phyloP scores from a whole-genome alignment of 2,888 invertebrate species.

The Mactromeris polynyma region DNA sequence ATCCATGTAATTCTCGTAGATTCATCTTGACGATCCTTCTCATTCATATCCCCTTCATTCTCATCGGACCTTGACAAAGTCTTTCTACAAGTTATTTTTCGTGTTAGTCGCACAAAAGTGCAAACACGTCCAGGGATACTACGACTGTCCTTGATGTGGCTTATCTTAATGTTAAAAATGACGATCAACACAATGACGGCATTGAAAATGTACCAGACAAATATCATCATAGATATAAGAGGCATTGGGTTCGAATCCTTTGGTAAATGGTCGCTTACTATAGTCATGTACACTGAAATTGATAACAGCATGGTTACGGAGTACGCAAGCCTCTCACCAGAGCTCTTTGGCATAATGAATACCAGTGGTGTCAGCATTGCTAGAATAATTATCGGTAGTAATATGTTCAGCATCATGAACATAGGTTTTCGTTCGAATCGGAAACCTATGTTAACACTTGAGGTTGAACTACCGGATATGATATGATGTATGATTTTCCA shows the following conservation, averaged over 20 bases:
- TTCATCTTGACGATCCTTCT: not conserved
- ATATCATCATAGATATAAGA: conserved; percentile 23
- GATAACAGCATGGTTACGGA: conserved; percentile 38
- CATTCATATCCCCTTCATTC: not conserved
- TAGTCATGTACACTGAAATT: conserved; percentile 50
- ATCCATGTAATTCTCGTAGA: conserved; percentile 6
- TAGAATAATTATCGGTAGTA: conserved; percentile 25
- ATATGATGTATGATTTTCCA: not conserved
- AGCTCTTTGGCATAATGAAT: conserved; percentile 15
- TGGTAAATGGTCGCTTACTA: conserved; percentile 36
- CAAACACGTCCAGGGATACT: not conserved
- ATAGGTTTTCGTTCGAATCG: conserved; percentile 20
- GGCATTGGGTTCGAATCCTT: conserved; percentile 48
- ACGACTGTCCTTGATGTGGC: not conserved
- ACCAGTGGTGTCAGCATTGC: conserved; percentile 31
- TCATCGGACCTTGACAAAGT: not conserved
- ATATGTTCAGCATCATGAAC: conserved; percentile 31
- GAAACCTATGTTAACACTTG: not conserved
- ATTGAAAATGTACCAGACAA: conserved; percentile 31
- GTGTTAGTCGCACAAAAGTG: not conserved
- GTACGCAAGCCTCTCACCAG: conserved; percentile 35
- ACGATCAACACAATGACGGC: conserved; percentile 27
- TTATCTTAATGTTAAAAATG: conserved; percentile 18
- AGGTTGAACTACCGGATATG: not conserved
- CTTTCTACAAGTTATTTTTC: too few species aligned